A percentile compares a stretch with the other conserved stretches of the same genome.
phyloP scores from a whole-genome alignment of 2,888 invertebrate genomes.

The Alloscopus bannaensis region DNA sequence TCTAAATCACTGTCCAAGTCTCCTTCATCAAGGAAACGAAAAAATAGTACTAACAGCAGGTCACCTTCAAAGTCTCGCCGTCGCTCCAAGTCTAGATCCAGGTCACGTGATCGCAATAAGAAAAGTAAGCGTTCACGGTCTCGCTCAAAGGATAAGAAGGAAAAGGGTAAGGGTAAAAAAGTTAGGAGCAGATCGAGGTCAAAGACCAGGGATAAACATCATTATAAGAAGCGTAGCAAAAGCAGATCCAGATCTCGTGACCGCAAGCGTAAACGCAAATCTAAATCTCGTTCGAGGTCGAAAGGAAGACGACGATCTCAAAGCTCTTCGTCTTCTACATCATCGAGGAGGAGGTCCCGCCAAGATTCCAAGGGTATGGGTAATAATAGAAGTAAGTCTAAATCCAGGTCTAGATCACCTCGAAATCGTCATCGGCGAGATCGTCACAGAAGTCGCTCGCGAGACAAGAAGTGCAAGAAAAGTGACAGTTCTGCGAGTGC shows the following conservation, averaged over 20 bases:
- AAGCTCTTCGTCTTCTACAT: slow-evolving; percentile 27
- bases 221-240: slow-evolving; percentile 12
- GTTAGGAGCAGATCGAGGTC: slow-evolving; percentile 16
- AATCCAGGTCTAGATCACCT: slow-evolving; percentile 51
- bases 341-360: slow-evolving; percentile 16
- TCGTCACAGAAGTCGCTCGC: background rate
- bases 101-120: background rate
- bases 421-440: slow-evolving; percentile 14
- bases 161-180: background rate
- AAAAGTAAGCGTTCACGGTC: slow-evolving; percentile 27
- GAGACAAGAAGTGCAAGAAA: background rate
- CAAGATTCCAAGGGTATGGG: slow-evolving; percentile 10
- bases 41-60: background rate
- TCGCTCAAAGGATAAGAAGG: slow-evolving; percentile 22
- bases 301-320: slow-evolving; percentile 22
- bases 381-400: slow-evolving; percentile 35
- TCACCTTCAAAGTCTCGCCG: slow-evolving; percentile 16
- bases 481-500: slow-evolving; percentile 21
- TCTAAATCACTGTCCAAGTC: slow-evolving; percentile 2
- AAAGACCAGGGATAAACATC: slow-evolving; percentile 14
- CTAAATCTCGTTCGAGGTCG: slow-evolving; percentile 46
- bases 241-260: slow-evolving; percentile 44
- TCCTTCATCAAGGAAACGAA: slow-evolving; percentile 2
- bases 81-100: slow-evolving; percentile 10
- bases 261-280: slow-evolving; percentile 12